Base-by-base conservation (phyloP, 2,888 invertebrate species). In the Aricia artaxerxes region DNA sequence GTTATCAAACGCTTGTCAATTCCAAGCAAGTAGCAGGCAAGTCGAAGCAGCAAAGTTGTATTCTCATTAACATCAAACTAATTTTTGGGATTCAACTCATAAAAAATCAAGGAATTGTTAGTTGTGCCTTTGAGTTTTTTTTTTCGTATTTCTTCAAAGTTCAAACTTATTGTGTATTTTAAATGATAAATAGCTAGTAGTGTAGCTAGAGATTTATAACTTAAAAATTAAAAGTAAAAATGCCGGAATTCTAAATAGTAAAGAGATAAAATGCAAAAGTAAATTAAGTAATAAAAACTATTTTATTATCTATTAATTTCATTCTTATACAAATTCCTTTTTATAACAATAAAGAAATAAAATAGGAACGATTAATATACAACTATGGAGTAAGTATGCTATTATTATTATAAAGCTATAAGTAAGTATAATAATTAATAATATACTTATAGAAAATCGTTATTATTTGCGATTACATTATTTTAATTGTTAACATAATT, bases 331-430 rank as follows among this genome's bases (percentile, higher is more conserved):
- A 13, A 69, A 69, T 35, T 35, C 69, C 9, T 31, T 35, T 11
- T 69, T 69, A 69, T 35, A 35, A 35, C 11, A 11, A 7, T 69
- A 69, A 61, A 61, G 61, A 61, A 61, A 61, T 69, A 69, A 69
- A 69, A 69, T 64, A 69, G 35, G 13, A 35, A 35, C 69, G 5
- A 35, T 69, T 35, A 35, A 69, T 35, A 35, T 69, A 35, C 13
- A n/a, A 69, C 69, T 69, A 31, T 35, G 31, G 24, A 24, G 24
- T 24, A 24, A 24, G 24, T 24, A 24, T 24, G 24, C 24, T 24
- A 24, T 24, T 24, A 24, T 24, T 24, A 24, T 24, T 24, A 24
- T 24, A 24, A 24, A 24, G 24, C 24, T 24, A 24, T 24, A 24
- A 24, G 24, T 24, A 24, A 24, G 24, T 24, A 24, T 24, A 24